Percentiles rank a stretch among this genome's conserved stretches.
phyloP scores from a whole-genome alignment of 2,888 invertebrate species.

The Tipula vernalis region DNA sequence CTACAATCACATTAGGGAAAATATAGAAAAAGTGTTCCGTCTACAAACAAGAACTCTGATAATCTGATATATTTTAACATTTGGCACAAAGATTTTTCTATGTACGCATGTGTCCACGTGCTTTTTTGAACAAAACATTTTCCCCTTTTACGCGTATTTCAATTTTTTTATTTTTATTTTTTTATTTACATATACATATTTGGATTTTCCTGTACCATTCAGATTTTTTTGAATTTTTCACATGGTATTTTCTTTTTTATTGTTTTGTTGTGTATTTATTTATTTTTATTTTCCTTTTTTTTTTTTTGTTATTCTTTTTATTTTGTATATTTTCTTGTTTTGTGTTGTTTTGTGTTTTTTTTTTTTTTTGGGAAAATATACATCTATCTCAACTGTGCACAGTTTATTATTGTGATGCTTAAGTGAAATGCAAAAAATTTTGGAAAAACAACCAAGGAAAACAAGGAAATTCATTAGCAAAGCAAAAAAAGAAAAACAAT shows the following conservation, averaged over 20 bases:
- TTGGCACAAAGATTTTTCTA: not conserved
- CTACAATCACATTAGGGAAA: not conserved
- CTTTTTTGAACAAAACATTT: not conserved
- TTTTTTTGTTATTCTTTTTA: not conserved
- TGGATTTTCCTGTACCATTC: not conserved
- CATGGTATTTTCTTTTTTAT: not conserved
- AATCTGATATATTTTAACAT: not conserved
- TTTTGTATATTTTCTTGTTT: not conserved
- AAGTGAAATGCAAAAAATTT: not conserved
- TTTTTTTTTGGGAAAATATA: not conserved
- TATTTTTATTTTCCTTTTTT: not conserved
- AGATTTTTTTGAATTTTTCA: not conserved
- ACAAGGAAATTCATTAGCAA: not conserved
- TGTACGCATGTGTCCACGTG: slow-evolving; percentile 4
- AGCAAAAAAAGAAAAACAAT: not conserved
- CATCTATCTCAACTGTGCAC: not conserved
- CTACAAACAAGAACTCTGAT: not conserved
- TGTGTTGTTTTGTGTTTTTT: not conserved
- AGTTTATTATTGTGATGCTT: not conserved
- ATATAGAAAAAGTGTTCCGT: not conserved
- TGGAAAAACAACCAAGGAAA: not conserved
- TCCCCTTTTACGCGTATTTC: not conserved
- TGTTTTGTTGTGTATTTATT: slow-evolving; percentile 4
- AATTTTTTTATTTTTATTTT: not conserved
- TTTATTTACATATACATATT: not conserved